These are phyloP conservation scores for Uropsilus gracilis DNA, from an alignment of 2,113 vertebrate genomes.

Conservation along the genomic window DNA sequence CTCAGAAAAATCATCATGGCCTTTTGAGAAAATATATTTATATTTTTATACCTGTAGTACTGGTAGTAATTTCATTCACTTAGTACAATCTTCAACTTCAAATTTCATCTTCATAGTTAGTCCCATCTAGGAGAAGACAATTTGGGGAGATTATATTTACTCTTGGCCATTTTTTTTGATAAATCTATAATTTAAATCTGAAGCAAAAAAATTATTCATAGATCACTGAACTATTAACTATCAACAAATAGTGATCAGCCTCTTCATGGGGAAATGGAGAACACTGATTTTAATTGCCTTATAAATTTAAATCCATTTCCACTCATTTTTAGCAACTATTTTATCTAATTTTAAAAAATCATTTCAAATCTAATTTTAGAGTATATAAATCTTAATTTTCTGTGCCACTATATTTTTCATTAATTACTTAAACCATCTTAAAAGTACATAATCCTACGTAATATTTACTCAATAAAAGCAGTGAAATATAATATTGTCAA, in stretches of 20 bases:
- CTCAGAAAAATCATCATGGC: not conserved
- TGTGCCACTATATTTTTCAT: constrained; percentile 13
- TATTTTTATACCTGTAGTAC: not conserved
- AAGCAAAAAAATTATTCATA: not conserved
- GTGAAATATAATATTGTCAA: not conserved
- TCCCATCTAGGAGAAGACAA: not conserved
- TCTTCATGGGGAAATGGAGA: constrained; percentile 65
- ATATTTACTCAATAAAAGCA: constrained; percentile 26
- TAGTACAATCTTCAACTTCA: constrained; percentile 54
- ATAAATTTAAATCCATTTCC: constrained; percentile 62
- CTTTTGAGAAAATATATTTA: constrained; percentile 31
- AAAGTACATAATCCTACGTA: not conserved
- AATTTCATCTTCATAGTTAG: constrained; percentile 54
- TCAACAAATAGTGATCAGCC: constrained; percentile 60
- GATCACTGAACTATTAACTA: not conserved
- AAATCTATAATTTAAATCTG: constrained; percentile 53
- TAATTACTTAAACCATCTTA: constrained; percentile 52
- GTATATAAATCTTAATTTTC: constrained; percentile 63
- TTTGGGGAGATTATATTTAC: not conserved
- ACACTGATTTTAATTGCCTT: constrained; percentile 68
- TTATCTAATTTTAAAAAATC: constrained; percentile 56
- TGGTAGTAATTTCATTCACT: constrained; percentile 20
- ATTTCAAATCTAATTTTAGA: constrained; percentile 66
- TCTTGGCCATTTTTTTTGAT: not conserved
- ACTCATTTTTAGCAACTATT: constrained; percentile 66